phyloP scores from a whole-genome alignment of 1,140 invertebrate genomes.

The Hermetia illucens region DNA sequence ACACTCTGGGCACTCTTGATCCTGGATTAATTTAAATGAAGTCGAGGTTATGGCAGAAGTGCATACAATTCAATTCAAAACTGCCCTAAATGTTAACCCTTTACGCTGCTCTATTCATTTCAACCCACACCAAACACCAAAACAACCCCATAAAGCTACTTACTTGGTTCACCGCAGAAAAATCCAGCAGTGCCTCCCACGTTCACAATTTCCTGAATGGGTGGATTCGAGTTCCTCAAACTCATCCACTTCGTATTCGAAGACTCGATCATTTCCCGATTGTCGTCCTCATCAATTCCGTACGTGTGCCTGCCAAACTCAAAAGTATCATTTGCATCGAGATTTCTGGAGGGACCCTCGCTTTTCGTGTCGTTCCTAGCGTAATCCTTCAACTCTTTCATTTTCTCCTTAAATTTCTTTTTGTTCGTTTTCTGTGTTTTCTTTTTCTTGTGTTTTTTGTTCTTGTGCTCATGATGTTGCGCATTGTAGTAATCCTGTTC shows the following conservation, averaged over 20 bases:
- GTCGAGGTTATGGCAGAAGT: too few species aligned
- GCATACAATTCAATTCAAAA: too few species aligned
- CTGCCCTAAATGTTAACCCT: slow-evolving; percentile 1
- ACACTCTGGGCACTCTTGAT: too few species aligned
- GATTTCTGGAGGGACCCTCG: slow-evolving; percentile 11
- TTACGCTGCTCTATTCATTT: neutral
- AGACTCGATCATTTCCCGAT: slow-evolving; percentile 32
- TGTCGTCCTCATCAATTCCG: slow-evolving; percentile 30
- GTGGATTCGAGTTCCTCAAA: slow-evolving; percentile 32
- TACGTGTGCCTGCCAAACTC: too few species aligned
- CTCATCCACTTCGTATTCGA: slow-evolving; percentile 34
- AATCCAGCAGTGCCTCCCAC: slow-evolving; percentile 35
- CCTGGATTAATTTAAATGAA: too few species aligned
- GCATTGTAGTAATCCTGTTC: slow-evolving; percentile 16
- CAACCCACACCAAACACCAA: neutral
- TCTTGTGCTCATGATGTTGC: slow-evolving; percentile 13
- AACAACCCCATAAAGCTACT: too few species aligned
- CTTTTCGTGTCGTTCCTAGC: slow-evolving; percentile 16
- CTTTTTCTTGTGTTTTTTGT: slow-evolving; percentile 27
- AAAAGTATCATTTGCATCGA: slow-evolving; percentile 3
- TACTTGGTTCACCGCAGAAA: slow-evolving; percentile 50
- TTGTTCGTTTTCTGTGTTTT: slow-evolving; percentile 19
- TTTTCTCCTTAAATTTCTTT: slow-evolving; percentile 31
- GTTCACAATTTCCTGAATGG: slow-evolving; percentile 23
- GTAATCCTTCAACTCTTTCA: slow-evolving; percentile 25